These are phyloP conservation scores for Oncorhynchus tshawytscha DNA, from an alignment of 2,113 vertebrate species.

Conservation along the genomic window DNA sequence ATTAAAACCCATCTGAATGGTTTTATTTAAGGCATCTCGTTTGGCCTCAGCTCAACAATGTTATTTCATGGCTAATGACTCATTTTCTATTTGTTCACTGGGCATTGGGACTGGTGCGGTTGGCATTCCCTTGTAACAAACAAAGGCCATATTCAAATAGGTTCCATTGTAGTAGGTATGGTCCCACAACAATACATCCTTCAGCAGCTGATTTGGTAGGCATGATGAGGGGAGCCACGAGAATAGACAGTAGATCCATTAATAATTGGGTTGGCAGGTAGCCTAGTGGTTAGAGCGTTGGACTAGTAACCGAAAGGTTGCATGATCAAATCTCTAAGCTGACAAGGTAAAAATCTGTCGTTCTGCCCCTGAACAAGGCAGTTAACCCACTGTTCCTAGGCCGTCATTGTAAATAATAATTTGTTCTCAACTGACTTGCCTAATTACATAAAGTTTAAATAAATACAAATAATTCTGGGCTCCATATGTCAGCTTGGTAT, in stretches of 20 bases:
- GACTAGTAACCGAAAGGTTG: too few species aligned
- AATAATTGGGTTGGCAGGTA: too few species aligned
- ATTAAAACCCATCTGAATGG: conserved; percentile 17
- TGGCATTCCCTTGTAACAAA: neutral
- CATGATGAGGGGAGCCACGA: neutral
- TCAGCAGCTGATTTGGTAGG: too few species aligned
- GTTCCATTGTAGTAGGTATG: neutral
- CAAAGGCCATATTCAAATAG: neutral
- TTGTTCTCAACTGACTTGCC: too few species aligned
- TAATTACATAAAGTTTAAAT: too few species aligned
- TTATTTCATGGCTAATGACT: neutral
- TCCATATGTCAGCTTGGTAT: neutral
- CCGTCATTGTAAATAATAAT: too few species aligned
- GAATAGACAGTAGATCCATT: neutral
- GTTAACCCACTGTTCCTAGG: too few species aligned
- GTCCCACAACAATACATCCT: neutral
- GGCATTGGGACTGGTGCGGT: neutral
- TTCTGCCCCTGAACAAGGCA: too few species aligned
- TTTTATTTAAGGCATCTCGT: conserved; percentile 1
- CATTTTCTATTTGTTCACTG: neutral
- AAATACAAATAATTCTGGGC: neutral
- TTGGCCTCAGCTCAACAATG: neutral
- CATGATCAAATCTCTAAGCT: too few species aligned
- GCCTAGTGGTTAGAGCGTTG: too few species aligned
- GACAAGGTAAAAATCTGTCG: too few species aligned